phyloP scores from a whole-genome alignment of 2,797 vertebrate genomes.

The Diglossa cyanea region DNA sequence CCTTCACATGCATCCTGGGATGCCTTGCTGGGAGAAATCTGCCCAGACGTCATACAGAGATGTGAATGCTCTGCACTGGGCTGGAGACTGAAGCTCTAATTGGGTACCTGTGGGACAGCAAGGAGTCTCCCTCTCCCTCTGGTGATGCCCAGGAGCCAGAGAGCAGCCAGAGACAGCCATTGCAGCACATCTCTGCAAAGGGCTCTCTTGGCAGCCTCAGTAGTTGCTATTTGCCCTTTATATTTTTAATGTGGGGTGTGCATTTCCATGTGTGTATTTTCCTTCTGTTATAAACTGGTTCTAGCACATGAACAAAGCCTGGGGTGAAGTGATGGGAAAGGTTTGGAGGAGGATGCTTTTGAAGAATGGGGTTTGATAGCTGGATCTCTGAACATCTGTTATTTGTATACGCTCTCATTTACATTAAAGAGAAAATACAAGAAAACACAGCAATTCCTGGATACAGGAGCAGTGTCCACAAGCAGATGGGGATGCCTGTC shows the following conservation, averaged over 20 bases:
- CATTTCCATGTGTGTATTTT: not conserved
- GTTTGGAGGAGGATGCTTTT: not conserved
- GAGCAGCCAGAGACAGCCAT: not conserved
- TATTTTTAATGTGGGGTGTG: not conserved
- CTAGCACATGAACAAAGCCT: not conserved
- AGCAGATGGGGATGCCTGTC: not conserved
- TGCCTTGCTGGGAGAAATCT: not conserved
- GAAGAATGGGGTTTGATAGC: not conserved
- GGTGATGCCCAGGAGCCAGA: not conserved
- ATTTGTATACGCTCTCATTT: not conserved
- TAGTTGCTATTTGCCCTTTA: not conserved
- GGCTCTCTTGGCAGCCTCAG: not conserved
- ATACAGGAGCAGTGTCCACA: not conserved
- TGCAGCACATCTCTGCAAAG: not conserved
- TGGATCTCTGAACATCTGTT: not conserved
- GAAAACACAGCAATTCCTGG: not conserved
- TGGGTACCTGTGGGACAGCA: not conserved
- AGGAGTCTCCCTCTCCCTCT: not conserved
- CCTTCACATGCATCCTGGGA: not conserved
- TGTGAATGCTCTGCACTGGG: accelerated
- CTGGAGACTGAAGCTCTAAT: not conserved
- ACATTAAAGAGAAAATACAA: not conserved
- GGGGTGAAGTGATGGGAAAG: not conserved
- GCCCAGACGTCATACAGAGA: not conserved
- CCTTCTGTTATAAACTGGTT: not conserved